Base-by-base conservation (phyloP, 2,888 invertebrate genomes). In the Lampropteryx suffumata region DNA sequence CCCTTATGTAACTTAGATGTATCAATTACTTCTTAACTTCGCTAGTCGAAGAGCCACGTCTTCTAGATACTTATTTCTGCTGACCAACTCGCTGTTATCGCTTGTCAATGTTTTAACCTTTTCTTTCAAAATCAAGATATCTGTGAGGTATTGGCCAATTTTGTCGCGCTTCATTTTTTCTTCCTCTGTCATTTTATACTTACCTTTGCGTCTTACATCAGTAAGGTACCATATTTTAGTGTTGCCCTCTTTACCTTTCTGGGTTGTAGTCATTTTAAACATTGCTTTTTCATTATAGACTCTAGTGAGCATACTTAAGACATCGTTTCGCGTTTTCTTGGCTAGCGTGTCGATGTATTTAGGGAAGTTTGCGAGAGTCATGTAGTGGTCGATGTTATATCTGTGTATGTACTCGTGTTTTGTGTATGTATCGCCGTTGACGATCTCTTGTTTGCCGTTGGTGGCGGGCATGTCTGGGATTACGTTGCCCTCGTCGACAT, bases 201-300 rank as follows among this genome's bases (percentile, higher is more conserved):
- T 62, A 24, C 46, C 61, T 24, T 62, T 62, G 24, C 62, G 59
- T 11, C 62, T 33, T 4, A 62, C 62, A 9, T 73, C 69, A 10
- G 65, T 70, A 1, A 73, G 44, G 48, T 74, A 74, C 64, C 71
- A 66, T 59, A 74, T 73, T 46, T 66, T 71, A 8, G 74, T 73
- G 39, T 72, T 65, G 2, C 73, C 73, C 47, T 75, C 69, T 34
- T 69, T 71, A 1, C 71, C 68, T 47, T 50, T 65, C 24, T 73
- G 72, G 3, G 74, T 76, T 1, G 74, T 72, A 0, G 69, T 69
- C 55, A 76, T 67, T 65, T 75, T 73, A 33, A 76, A 74, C 75
- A 76, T 76, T 0, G 71, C 72, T 34, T 71, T 71, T 32, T 74
- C 75, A 13, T 61, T 68, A 47, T 75, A 75, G 3, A 76, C 59